Conservation (phyloP, 37 sponge, comb jelly and placozoan genomes). For the Ephydatia muelleri region DNA sequence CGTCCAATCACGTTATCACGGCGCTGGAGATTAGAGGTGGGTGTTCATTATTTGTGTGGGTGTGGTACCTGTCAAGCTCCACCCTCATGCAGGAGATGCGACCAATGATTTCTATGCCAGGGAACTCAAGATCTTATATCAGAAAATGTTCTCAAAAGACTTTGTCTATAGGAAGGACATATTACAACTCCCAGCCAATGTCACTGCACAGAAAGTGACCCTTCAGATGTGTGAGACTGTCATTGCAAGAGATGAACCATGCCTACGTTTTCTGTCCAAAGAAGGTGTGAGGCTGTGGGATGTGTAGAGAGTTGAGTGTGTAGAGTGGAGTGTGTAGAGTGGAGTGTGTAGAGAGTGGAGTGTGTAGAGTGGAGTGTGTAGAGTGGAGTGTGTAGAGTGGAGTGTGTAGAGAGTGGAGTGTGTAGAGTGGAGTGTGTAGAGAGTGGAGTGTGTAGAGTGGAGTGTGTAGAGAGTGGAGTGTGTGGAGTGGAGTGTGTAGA, state of each 20-base stretch:
- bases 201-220: not conserved
- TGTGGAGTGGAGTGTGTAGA: not conserved
- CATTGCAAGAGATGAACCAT: too few relatives aligned
- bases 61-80: constrained; percentile 1
- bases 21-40: constrained; percentile 47
- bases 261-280: not conserved
- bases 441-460: not conserved
- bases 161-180: not conserved
- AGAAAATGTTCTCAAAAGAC: not conserved
- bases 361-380: not conserved
- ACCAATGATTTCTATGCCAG: not conserved
- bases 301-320: not conserved
- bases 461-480: too few relatives aligned
- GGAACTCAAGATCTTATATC: not conserved
- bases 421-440: not conserved
- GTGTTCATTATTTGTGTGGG: constrained; percentile 1
- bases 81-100: constrained; percentile 7
- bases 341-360: not conserved
- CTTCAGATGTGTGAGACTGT: not conserved
- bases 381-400: not conserved
- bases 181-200: not conserved
- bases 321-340: not conserved
- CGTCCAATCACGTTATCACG: constrained; percentile 37
- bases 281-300: not conserved
- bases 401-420: not conserved